phyloP scores from a whole-genome alignment of 2,888 invertebrate species.

The Spisula solida region DNA sequence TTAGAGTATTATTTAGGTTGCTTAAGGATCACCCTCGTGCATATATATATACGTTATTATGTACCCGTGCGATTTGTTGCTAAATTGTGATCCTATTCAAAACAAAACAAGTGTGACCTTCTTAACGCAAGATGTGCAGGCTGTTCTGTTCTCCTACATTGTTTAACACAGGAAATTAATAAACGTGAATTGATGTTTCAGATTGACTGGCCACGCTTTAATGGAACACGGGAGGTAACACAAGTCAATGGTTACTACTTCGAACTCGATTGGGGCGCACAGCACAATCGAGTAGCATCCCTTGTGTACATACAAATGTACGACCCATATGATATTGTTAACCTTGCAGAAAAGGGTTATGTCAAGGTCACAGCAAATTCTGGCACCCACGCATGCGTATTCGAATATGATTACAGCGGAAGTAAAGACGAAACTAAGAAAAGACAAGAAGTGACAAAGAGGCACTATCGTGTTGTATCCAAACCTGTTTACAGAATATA shows the following conservation, averaged over 20 bases:
- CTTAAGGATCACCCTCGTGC: too few species aligned
- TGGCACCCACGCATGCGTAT: constrained; percentile 75
- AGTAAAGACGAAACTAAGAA: not conserved
- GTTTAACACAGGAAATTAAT: too few species aligned
- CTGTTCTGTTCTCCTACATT: too few species aligned
- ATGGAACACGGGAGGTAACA: constrained; percentile 63
- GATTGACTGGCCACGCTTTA: constrained; percentile 77
- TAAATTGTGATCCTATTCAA: too few species aligned
- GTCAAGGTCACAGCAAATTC: constrained; percentile 75
- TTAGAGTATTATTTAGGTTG: too few species aligned
- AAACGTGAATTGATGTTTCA: too few species aligned
- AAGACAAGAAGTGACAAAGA: constrained; percentile 19
- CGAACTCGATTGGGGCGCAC: constrained; percentile 79
- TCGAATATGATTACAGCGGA: constrained; percentile 73
- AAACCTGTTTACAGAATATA: constrained; percentile 35
- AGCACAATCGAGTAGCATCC: constrained; percentile 76
- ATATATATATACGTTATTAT: too few species aligned
- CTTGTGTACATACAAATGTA: constrained; percentile 80
- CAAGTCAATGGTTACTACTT: constrained; percentile 81
- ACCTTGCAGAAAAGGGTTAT: constrained; percentile 75
- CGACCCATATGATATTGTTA: constrained; percentile 76
- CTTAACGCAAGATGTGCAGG: too few species aligned
- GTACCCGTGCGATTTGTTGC: too few species aligned
- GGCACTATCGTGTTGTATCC: not conserved
- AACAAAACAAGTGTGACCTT: too few species aligned